These are phyloP conservation scores for Zeuzera pyrina DNA, from an alignment of 2,888 invertebrate genomes.

Conservation along the genomic window DNA sequence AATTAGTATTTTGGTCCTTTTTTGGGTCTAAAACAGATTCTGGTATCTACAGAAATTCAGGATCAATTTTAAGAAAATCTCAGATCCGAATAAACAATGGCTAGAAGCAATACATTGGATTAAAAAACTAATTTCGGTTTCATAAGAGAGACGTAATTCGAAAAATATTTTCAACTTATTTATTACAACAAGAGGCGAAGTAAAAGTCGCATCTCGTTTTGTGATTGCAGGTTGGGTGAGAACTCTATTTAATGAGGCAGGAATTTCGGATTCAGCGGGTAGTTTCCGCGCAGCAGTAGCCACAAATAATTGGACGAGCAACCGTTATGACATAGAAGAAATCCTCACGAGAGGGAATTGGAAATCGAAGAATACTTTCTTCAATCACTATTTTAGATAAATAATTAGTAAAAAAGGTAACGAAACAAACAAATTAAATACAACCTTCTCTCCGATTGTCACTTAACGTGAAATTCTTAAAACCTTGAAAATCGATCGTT, in stretches of 20 bases:
- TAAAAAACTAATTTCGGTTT: constrained; percentile 1
- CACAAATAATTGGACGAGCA: constrained; percentile 5
- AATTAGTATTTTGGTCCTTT: constrained; percentile 17
- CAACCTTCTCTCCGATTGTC: too few relatives aligned
- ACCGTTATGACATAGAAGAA: constrained; percentile 6
- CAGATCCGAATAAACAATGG: background rate
- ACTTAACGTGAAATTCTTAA: too few relatives aligned
- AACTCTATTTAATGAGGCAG: background rate
- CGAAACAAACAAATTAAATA: too few relatives aligned
- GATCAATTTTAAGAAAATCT: constrained; percentile 5
- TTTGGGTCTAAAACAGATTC: constrained; percentile 22
- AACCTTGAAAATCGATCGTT: background rate
- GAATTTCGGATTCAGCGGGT: constrained; percentile 4
- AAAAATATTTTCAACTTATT: constrained; percentile 3
- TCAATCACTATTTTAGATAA: constrained; percentile 8
- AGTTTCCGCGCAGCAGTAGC: constrained; percentile 9
- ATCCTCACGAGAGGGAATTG: constrained; percentile 8
- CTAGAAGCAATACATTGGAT: constrained; percentile 3
- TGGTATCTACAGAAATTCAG: constrained; percentile 6
- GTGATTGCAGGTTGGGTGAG: constrained; percentile 2
- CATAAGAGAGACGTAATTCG: background rate
- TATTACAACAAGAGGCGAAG: constrained; percentile 5
- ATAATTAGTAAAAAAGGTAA: too few relatives aligned
- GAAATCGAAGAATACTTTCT: constrained; percentile 7
- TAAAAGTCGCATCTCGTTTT: constrained; percentile 1